A percentile compares a stretch with the other conserved stretches of the same genome.
These are phyloP conservation scores for Apeira syringaria DNA, from an alignment of 2,888 invertebrate species.

Conservation along the genomic window DNA sequence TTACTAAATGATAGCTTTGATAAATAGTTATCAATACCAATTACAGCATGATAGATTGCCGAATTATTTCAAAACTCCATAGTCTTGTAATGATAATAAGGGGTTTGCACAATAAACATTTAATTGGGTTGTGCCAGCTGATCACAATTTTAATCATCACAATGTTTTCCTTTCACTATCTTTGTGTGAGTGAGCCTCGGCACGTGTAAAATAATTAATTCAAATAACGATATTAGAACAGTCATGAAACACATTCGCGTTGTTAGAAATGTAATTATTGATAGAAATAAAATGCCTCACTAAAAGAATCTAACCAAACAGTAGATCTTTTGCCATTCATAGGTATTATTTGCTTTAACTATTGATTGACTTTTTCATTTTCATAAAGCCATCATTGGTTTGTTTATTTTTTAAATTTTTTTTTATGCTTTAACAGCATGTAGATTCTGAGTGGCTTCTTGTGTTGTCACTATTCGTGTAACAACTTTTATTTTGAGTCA, in stretches of 20 bases:
- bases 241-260: conserved; percentile 9
- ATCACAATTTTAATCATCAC: conserved; percentile 69
- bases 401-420: too few relatives aligned
- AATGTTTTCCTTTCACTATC: conserved; percentile 68
- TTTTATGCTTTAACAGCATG: too few relatives aligned
- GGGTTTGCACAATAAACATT: conserved; percentile 69
- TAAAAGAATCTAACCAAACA: too few relatives aligned
- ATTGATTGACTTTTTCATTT: too few relatives aligned
- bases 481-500: too few relatives aligned
- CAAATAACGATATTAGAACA: conserved; percentile 23
- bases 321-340: too few relatives aligned
- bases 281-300: too few relatives aligned
- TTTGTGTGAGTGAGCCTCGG: conserved; percentile 53
- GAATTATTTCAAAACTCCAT: conserved; percentile 62
- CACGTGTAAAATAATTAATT: too few relatives aligned
- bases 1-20: conserved; percentile 54
- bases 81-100: conserved; percentile 59
- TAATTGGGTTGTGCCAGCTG: conserved; percentile 72
- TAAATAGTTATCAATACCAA: conserved; percentile 59
- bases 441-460: too few relatives aligned
- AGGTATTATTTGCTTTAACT: too few relatives aligned
- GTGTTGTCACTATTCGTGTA: too few relatives aligned
- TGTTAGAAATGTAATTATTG: neutral
- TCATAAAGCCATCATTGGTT: too few relatives aligned
- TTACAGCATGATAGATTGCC: conserved; percentile 63